A percentile compares a stretch with the other conserved stretches of the same genome.
phyloP scores from a whole-genome alignment of 2,888 invertebrate genomes.

The Drosophila neoperkinsi region DNA sequence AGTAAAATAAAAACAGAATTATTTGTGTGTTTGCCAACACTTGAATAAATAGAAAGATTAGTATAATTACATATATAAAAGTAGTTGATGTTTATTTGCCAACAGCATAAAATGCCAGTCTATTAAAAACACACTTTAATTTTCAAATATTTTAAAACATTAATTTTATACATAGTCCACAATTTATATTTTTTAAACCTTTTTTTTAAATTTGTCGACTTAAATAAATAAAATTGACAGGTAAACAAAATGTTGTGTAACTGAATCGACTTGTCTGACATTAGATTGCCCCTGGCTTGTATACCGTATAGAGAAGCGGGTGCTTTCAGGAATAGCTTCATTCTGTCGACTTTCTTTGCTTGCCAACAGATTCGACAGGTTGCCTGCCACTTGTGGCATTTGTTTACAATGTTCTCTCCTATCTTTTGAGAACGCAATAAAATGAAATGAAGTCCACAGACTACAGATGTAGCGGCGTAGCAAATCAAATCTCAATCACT shows the following conservation, averaged over 20 bases:
- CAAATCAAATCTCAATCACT: slow-evolving; percentile 35
- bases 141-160: neutral
- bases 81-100: neutral
- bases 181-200: too few relatives aligned
- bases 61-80: too few relatives aligned
- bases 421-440: slow-evolving; percentile 46
- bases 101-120: neutral
- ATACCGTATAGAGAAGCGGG: neutral
- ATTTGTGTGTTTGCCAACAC: neutral
- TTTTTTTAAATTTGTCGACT: too few relatives aligned
- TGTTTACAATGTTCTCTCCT: slow-evolving; percentile 54
- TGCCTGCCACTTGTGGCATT: slow-evolving; percentile 8
- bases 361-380: slow-evolving; percentile 8
- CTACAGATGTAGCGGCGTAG: slow-evolving; percentile 22
- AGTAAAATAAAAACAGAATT: neutral
- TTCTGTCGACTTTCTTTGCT: slow-evolving; percentile 2
- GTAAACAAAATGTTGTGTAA: slow-evolving; percentile 46
- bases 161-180: neutral
- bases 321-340: slow-evolving; percentile 13
- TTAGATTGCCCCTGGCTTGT: neutral
- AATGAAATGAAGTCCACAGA: slow-evolving; percentile 22
- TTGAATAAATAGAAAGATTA: neutral
- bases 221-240: slow-evolving; percentile 7
- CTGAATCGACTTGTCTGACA: slow-evolving; percentile 4
- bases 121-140: neutral